Evolutionary conservation across 2,888 invertebrate genomes (phyloP).

Genomic region (Phaonia tiefii): DNA sequence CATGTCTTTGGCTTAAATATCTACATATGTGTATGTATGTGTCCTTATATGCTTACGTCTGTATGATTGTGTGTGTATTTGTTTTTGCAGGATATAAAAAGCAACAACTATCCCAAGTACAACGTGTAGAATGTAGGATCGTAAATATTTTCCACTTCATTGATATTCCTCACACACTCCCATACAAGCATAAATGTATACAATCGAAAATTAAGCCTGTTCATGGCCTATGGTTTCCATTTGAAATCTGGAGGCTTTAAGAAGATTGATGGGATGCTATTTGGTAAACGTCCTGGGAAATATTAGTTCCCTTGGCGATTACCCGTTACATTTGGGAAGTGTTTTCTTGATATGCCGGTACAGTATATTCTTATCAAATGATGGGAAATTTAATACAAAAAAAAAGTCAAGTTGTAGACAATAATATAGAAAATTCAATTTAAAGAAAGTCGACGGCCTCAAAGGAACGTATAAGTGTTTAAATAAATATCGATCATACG

Average conservation of each 20-base stretch:
- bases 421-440: too few species aligned
- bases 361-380: too few species aligned
- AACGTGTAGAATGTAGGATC: slow-evolving; percentile 41
- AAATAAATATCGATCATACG: too few species aligned
- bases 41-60: not conserved
- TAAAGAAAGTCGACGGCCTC: too few species aligned
- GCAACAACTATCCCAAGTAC: not conserved
- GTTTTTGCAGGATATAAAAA: slow-evolving; percentile 10
- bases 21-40: not conserved
- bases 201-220: slow-evolving; percentile 24
- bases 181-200: slow-evolving; percentile 12
- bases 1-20: slow-evolving; percentile 38
- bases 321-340: too few species aligned
- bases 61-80: not conserved
- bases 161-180: slow-evolving; percentile 50
- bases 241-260: not conserved
- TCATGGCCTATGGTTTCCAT: slow-evolving; percentile 16
- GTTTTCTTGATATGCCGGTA: too few species aligned
- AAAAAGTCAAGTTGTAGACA: too few species aligned
- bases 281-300: too few species aligned
- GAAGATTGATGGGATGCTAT: too few species aligned
- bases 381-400: too few species aligned
- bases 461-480: too few species aligned
- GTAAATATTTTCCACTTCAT: slow-evolving; percentile 68
- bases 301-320: too few species aligned